phyloP scores from a whole-genome alignment of 2,888 invertebrate species.

The Lypha dubia region DNA sequence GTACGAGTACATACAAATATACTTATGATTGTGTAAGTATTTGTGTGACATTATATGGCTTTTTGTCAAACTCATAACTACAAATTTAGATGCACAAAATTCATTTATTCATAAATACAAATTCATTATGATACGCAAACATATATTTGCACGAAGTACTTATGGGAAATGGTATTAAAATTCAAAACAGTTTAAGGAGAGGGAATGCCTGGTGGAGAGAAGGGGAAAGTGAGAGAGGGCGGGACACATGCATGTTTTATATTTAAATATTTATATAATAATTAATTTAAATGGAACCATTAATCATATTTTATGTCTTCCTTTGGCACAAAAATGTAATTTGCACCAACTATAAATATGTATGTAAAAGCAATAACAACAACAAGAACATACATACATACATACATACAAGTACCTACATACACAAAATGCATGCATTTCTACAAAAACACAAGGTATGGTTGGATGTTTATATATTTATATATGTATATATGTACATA shows the following conservation, averaged over 20 bases:
- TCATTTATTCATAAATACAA: constrained; percentile 54
- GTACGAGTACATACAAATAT: not conserved
- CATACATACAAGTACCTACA: not conserved
- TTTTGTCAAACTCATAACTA: constrained; percentile 51
- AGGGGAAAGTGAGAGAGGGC: not conserved
- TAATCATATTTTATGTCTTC: constrained; percentile 73
- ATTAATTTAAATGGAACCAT: constrained; percentile 72
- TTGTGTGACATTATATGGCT: constrained; percentile 33
- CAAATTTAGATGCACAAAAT: constrained; percentile 49
- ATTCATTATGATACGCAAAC: constrained; percentile 20
- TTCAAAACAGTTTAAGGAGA: not conserved
- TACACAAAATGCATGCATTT: too few relatives aligned
- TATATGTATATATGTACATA: not conserved
- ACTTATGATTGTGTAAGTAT: not conserved
- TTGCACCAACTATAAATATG: constrained; percentile 62
- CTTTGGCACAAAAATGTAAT: constrained; percentile 69
- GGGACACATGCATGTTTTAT: constrained; percentile 33
- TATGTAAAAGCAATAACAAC: constrained; percentile 18
- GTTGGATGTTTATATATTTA: not conserved
- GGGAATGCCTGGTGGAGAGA: not conserved
- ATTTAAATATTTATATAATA: constrained; percentile 72
- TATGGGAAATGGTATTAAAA: constrained; percentile 1
- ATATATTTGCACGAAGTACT: constrained; percentile 23
- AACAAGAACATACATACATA: not conserved
- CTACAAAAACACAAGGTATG: too few relatives aligned